Percentiles rank a stretch among this genome's conserved stretches.
Conservation (phyloP, 2,113 vertebrate genomes). For the Gavia stellata region DNA sequence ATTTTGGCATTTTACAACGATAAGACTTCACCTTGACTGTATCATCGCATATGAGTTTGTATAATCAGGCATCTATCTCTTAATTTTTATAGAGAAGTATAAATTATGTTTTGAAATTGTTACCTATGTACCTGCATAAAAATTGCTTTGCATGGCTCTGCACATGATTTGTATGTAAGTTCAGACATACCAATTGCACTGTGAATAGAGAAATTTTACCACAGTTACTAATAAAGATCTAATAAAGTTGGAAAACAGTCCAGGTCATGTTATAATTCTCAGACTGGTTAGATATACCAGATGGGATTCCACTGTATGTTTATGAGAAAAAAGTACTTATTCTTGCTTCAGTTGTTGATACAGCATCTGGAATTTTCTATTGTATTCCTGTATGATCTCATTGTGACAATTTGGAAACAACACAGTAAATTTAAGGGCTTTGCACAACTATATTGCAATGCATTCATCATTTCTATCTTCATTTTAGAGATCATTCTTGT, state of each 20-base stretch:
- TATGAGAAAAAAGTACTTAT: not conserved
- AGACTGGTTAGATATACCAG: not conserved
- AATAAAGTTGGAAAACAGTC: not conserved
- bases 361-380: not conserved
- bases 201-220: not conserved
- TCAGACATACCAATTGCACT: not conserved
- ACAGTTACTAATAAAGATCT: not conserved
- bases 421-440: not conserved
- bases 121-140: not conserved
- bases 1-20: not conserved
- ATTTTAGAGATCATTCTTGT: not conserved
- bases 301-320: not conserved
- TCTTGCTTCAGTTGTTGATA: not conserved
- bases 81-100: not conserved
- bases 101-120: not conserved
- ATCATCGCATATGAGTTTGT: not conserved
- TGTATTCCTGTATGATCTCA: not conserved
- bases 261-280: not conserved
- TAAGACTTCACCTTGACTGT: not conserved
- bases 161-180: not conserved
- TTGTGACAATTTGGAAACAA: not conserved
- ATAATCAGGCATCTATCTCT: not conserved
- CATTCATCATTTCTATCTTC: not conserved
- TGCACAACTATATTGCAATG: not conserved
- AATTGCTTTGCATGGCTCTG: not conserved